Base-by-base conservation (phyloP, 1,140 invertebrate species). In the Rhagoletis zephyria region DNA sequence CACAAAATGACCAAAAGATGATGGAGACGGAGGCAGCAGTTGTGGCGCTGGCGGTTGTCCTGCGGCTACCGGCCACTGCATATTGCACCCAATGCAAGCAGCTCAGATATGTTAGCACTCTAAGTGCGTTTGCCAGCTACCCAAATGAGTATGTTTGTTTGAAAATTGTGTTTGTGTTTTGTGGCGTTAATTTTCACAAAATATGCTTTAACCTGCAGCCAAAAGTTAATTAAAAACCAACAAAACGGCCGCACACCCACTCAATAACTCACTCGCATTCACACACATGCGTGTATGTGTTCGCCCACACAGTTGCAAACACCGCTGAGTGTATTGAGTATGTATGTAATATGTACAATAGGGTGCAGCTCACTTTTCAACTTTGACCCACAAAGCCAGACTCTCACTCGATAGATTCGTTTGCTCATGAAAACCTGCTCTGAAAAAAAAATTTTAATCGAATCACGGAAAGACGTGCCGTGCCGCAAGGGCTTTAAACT, bases 221-320 rank as follows among this genome's bases (percentile, higher is more conserved):
- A 92, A 92, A 92, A 92, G 91, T 92, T 92, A 92, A 92, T 92
- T 92, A 92, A 92, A 92, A 92, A 92, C 91, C 90, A 92, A 92
- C 91, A 92, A 92, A 92, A 90, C 90, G 19, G 6, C 89, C 87
- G 85, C 86, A 89, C 85, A 89, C 88, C 90, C 85, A 85, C 81
- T 77, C 77, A 77, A 87, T 77, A 87, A 87, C 86, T 30, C 63
- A 87, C 60, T 85, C 77, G 56, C 51, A 85, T 30, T 60, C 60
- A 70, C 77, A 85, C 63, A 70, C 48, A 67, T 10, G 45, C 51
- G 30, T 30, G 30, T 30, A 30, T 30, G 30, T 30, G 30, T 30
- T 30, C 30, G 30, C 30, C 30, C 30, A 30, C 30, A 30, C 30
- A 30, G 30, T 30, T 30, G 30, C 30, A 30, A 30, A 30, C 30